Evolutionary conservation across 2,888 invertebrate species (phyloP).

Genomic region (Agrotis ipsilon): DNA sequence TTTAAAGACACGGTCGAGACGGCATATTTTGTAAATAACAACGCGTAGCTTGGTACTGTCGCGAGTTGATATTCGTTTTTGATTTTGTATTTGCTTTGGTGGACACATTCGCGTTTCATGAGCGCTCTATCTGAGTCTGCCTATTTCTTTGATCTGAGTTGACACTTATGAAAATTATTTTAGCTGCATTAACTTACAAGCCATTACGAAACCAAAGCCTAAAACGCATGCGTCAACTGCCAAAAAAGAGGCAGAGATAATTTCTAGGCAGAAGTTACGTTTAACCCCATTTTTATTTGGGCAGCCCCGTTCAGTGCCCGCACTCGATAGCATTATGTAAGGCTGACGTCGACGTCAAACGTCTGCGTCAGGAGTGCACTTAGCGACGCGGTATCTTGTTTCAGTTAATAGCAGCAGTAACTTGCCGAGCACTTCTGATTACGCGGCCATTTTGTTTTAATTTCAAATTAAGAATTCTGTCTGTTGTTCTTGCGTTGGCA

Average conservation of each 20-base stretch:
- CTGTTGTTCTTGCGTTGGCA: slow-evolving; percentile 11
- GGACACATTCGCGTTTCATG: too few relatives aligned
- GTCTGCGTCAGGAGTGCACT: slow-evolving; percentile 62
- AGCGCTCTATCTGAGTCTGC: too few relatives aligned
- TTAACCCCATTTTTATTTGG: slow-evolving; percentile 45
- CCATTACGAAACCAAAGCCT: neutral
- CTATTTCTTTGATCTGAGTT: too few relatives aligned
- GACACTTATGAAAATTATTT: neutral
- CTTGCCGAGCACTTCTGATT: slow-evolving; percentile 53
- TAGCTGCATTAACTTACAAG: neutral
- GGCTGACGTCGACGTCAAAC: slow-evolving; percentile 47
- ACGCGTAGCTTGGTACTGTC: too few relatives aligned
- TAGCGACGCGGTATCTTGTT: slow-evolving; percentile 60
- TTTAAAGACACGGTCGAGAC: too few relatives aligned
- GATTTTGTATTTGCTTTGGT: too few relatives aligned
- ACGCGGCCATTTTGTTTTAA: slow-evolving; percentile 43
- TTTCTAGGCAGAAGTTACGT: neutral
- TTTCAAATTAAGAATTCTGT: slow-evolving; percentile 34
- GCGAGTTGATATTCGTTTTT: too few relatives aligned
- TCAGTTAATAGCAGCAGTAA: slow-evolving; percentile 61
- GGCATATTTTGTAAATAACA: too few relatives aligned
- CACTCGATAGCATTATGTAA: slow-evolving; percentile 41
- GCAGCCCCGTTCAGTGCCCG: slow-evolving; percentile 22
- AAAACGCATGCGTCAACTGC: neutral
- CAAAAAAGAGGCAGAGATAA: neutral